Base-by-base conservation (phyloP, 2,888 invertebrate species). In the Mechanitis mazaeus region DNA sequence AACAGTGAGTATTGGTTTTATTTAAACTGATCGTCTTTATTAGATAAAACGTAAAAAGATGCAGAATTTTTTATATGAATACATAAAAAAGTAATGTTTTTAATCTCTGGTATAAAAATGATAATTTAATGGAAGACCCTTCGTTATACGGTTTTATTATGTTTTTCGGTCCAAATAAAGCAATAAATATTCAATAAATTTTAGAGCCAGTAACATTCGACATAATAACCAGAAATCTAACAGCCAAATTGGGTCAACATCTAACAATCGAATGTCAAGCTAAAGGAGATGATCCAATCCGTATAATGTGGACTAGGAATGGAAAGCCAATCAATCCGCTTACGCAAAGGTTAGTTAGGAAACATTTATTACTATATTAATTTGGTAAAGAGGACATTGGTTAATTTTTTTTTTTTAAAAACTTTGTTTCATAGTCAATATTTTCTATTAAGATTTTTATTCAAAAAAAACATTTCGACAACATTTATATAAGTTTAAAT, bases 241-340 rank as follows among this genome's bases (percentile, higher is more conserved):
- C 95, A 45, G 94, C 95, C 0, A 93, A 94, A 71, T 91, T 95
- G 55, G 95, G 95, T 5, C 94, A 94, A 72, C 93, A 94, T 28
- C 93, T 95, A 9, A 93, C 93, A 2, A 87, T 97, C 68, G 93
- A 94, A 66, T 97, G 97, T 76, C 93, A 94, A 70, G 95, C 95
- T 1, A 94, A 94, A 75, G 97, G 97, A 4, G 96, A 97, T 78
- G 94, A 94, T 75, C 97, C 96, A 1, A 94, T 97, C 67, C 93
- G 94, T 71, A 93, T 96, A 53, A 92, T 93, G 74, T 97, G 97
- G 97, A 94, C 93, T 20, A 93, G 94, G 72, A 94, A 95, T 78
- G 93, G 92, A 66, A 94, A 93, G 67, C 92, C 94, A 53, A 91
- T 95, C 61, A 94, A 95, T 76, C 91, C 89, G 3, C 74, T 90